Percentiles rank a stretch among this genome's conserved stretches.
Evolutionary conservation across 2,797 vertebrate species (phyloP).

Genomic region (Gorsachius magnificus): DNA sequence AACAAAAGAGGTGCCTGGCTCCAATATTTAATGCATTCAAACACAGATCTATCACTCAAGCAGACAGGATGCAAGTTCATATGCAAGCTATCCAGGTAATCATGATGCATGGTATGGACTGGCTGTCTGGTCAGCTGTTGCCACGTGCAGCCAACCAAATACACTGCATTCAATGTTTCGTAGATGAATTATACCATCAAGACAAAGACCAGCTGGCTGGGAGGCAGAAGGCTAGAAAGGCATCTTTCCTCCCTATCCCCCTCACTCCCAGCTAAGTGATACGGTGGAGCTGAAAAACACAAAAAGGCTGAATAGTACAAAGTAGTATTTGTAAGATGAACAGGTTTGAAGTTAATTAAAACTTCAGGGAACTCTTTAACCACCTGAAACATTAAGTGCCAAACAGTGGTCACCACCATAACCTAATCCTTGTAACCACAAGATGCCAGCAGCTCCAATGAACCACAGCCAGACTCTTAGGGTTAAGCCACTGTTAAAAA

Average conservation of each 20-base stretch:
- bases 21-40: not conserved
- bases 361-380: not conserved
- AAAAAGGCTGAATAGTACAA: not conserved
- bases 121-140: constrained; percentile 69
- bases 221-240: not conserved
- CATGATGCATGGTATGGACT: constrained; percentile 31
- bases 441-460: not conserved
- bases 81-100: constrained; percentile 35
- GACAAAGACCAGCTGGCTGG: not conserved
- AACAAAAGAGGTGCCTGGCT: constrained; percentile 32
- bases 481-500: not conserved
- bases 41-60: constrained; percentile 14
- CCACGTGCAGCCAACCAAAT: not conserved
- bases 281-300: not conserved
- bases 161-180: constrained; percentile 7
- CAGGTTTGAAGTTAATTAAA: not conserved
- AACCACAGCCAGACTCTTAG: not conserved
- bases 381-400: not conserved
- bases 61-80: constrained; percentile 20
- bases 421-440: not conserved
- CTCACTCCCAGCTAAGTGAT: not conserved
- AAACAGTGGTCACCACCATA: not conserved
- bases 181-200: not conserved
- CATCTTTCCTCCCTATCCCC: not conserved
- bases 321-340: not conserved